Conservation (phyloP, 2,113 vertebrate species). For the Lophochroa leadbeateri region DNA sequence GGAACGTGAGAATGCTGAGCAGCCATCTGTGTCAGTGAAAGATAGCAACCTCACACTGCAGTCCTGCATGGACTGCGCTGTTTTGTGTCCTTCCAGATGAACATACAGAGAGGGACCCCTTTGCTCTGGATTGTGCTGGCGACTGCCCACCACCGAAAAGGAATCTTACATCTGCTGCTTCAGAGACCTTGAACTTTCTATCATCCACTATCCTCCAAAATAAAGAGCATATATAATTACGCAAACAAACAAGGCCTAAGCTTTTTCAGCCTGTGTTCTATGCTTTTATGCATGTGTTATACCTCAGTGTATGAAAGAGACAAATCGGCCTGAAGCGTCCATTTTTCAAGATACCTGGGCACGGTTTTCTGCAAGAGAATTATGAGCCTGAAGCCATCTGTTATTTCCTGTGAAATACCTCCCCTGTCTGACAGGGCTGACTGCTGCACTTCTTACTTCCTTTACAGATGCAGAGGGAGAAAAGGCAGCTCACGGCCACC, state of each 20-base stretch:
- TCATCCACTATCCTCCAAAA: not conserved
- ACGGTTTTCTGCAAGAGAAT: not conserved
- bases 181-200: not conserved
- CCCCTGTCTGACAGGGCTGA: constrained; percentile 5
- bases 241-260: not conserved
- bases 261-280: not conserved
- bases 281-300: not conserved
- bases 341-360: not conserved
- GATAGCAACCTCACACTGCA: accelerated
- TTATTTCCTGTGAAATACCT: constrained; percentile 44
- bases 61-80: not conserved
- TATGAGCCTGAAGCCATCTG: not conserved
- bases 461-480: not conserved
- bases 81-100: not conserved
- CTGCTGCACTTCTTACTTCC: constrained; percentile 33
- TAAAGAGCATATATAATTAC: not conserved
- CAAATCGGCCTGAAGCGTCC: not conserved
- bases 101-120: accelerated
- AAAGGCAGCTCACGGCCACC: not conserved
- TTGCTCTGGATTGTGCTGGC: not conserved
- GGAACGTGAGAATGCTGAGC: not conserved
- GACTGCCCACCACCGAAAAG: not conserved
- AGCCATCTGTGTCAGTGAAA: not conserved
- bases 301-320: not conserved
- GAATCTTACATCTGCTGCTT: not conserved